These are phyloP conservation scores for Bagarius yarrelli DNA, from an alignment of 2,113 vertebrate species.

Conservation along the genomic window DNA sequence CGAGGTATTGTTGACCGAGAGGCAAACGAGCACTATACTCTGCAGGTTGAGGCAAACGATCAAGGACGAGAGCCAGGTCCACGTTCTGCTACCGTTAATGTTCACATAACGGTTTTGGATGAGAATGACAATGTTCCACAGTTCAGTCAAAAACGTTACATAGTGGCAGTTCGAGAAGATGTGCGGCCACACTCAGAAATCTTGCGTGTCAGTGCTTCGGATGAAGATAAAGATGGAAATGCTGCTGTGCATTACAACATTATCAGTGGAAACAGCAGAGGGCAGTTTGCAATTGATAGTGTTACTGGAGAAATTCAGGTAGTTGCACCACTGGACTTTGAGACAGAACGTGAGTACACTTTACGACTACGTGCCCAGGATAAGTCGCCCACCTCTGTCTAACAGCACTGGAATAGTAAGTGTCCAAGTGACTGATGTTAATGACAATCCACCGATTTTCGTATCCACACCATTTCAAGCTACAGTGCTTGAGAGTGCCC, in stretches of 20 bases:
- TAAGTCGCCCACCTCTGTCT: constrained; percentile 90
- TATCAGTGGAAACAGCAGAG: constrained; percentile 93
- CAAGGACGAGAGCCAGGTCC: constrained; percentile 92
- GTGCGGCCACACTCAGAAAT: constrained; percentile 88
- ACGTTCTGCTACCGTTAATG: constrained; percentile 84
- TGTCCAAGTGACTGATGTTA: constrained; percentile 94
- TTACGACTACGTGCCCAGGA: constrained; percentile 93
- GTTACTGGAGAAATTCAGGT: constrained; percentile 94
- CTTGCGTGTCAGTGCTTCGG: constrained; percentile 85
- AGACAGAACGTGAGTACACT: constrained; percentile 89
- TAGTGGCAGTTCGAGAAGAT: constrained; percentile 91
- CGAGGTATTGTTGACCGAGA: constrained; percentile 91
- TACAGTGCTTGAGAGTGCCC: constrained; percentile 90
- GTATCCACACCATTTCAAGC: constrained; percentile 97
- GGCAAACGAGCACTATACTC: constrained; percentile 85
- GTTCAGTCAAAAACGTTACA: constrained; percentile 96
- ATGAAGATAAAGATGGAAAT: constrained; percentile 90
- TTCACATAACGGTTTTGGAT: constrained; percentile 92
- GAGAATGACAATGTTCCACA: constrained; percentile 97
- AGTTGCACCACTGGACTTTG: constrained; percentile 90
- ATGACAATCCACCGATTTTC: constrained; percentile 95
- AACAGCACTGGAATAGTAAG: constrained; percentile 95
- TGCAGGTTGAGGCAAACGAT: constrained; percentile 92
- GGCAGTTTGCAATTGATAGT: constrained; percentile 94
- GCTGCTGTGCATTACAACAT: constrained; percentile 95